Base-by-base conservation (phyloP, 2,888 invertebrate genomes). In the Coronaproctus castanopsis region DNA sequence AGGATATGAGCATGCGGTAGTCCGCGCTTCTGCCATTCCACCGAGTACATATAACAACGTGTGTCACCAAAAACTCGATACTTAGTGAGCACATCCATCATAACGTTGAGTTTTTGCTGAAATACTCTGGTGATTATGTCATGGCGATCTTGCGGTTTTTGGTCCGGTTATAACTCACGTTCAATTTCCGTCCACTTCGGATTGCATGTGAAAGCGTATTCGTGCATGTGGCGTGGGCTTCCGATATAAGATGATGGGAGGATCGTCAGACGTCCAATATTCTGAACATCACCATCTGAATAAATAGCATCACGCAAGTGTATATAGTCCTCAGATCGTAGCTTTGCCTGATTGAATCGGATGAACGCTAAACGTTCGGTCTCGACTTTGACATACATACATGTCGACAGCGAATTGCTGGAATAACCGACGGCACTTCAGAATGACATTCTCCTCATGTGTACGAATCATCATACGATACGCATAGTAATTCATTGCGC, bases 341-440 rank as follows among this genome's bases (percentile, higher is more conserved):
- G 61, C 52, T 69, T 63, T 18, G 51, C 58, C 62, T 72, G 70
- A 59, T 72, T 69, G 18, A 64, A 62, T 2, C 67, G 59, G 14
- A 69, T 65, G 58, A 59, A 71, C 2, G 63, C 53, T 23, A 71
- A 61, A 5, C 69, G 62, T 57, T 70, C 68, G n/a, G 65, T 66
- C 62, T 72, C 70, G 21, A 70, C 67, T 63, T 70, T 70, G 0
- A 65, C 68, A 63, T 68, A 65, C 69, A 63, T 68, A 71, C 66
- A 67, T 66, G 61, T 72, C 70, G 23, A 71, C 70, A 8, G 66
- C 56, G 57, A 64, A 72, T 62, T 71, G 71, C 57, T 69, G 66
- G 23, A 67, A 68, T 3, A 71, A 62, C 55, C 64, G 59, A 3
- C 67, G 62, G 58, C 64, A 68, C 59, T 60, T 54, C 48, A 66